phyloP scores from a whole-genome alignment of 2,113 vertebrate genomes.

The Nannospalax galili region DNA sequence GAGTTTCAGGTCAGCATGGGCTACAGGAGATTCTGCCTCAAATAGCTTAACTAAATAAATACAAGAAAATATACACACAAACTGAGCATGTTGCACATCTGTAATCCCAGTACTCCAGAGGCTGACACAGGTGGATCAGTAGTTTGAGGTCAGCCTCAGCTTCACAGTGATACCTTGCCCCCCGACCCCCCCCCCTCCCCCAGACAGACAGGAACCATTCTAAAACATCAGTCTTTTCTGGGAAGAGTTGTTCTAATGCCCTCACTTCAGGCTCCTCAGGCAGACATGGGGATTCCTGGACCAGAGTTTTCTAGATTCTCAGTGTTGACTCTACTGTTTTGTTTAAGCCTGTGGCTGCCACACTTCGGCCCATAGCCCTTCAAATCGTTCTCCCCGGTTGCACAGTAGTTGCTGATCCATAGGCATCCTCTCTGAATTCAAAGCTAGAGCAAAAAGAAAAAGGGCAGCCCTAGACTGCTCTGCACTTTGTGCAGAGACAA shows the following conservation, averaged over 20 bases:
- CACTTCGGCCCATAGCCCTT: background rate
- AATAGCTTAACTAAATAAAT: background rate
- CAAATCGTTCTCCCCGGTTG: background rate
- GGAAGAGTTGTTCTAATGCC: background rate
- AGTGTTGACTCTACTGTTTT: background rate
- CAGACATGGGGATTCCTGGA: background rate
- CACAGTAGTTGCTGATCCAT: background rate
- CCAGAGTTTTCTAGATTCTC: background rate
- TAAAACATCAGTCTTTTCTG: background rate
- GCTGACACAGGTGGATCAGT: background rate
- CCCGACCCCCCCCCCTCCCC: too few relatives aligned
- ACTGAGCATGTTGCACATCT: background rate
- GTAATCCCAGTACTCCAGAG: background rate
- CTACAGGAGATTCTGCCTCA: background rate
- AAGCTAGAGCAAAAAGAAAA: background rate
- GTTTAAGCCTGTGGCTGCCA: background rate
- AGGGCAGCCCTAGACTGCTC: background rate
- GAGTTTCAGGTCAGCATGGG: background rate
- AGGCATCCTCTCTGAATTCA: background rate
- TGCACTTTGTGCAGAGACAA: background rate
- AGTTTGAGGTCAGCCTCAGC: background rate
- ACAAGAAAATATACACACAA: background rate
- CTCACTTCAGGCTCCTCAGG: accelerated
- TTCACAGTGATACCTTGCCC: background rate
- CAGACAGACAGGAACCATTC: background rate